phyloP scores from a whole-genome alignment of 2,888 invertebrate genomes.

The Mythimna impura region DNA sequence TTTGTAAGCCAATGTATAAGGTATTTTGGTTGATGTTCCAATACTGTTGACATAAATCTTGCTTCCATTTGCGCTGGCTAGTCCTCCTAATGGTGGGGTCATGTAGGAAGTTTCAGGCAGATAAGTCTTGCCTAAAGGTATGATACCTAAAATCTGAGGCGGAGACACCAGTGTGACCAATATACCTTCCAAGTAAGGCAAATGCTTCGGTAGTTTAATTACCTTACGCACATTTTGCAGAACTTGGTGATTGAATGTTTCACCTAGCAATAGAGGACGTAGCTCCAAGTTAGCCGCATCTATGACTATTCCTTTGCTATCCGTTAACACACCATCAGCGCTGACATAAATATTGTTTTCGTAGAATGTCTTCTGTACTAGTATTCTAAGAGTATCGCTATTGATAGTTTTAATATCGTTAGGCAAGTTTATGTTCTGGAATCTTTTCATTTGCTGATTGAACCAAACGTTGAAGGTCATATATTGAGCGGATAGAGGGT shows the following conservation, averaged over 20 bases:
- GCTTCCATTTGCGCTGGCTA: conserved; percentile 14
- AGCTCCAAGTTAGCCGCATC: conserved; percentile 72
- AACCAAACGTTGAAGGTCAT: conserved; percentile 74
- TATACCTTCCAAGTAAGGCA: conserved; percentile 74
- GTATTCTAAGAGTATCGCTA: conserved; percentile 61
- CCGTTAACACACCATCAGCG: conserved; percentile 66
- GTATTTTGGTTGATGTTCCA: conserved; percentile 3
- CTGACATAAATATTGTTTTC: conserved; percentile 71
- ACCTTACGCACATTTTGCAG: conserved; percentile 35
- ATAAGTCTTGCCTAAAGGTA: conserved; percentile 73
- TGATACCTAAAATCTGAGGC: conserved; percentile 74
- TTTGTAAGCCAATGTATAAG: conserved; percentile 15
- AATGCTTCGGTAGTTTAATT: conserved; percentile 47
- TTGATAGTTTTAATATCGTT: conserved; percentile 60
- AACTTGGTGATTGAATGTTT: conserved; percentile 63
- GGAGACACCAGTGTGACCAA: conserved; percentile 73
- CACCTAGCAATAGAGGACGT: conserved; percentile 76
- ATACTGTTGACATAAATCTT: not conserved
- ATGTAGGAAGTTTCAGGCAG: conserved; percentile 36
- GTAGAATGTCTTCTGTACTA: conserved; percentile 69
- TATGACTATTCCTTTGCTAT: conserved; percentile 68
- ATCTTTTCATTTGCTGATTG: conserved; percentile 66
- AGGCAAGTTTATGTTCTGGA: conserved; percentile 55
- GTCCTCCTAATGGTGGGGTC: not conserved
- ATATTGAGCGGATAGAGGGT: conserved; percentile 16